Percentiles rank a stretch among this genome's conserved stretches.
Conservation (phyloP, 2,797 vertebrate genomes). For the Onychomys leucogaster region DNA sequence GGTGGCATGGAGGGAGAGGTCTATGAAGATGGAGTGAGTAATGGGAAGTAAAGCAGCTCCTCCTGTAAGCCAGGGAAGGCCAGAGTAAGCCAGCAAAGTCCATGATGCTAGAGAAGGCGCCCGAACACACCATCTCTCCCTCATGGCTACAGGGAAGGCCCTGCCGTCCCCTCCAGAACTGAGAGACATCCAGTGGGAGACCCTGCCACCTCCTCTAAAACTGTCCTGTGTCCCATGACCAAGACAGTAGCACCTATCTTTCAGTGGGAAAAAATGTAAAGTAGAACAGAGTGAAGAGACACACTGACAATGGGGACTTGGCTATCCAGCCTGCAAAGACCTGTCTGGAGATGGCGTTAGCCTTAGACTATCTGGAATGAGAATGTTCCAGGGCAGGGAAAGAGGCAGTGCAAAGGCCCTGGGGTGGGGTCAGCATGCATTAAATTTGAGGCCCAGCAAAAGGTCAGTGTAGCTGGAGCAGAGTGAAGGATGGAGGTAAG, state of each 20-base stretch:
- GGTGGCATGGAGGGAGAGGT: neutral
- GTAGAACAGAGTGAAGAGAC: neutral
- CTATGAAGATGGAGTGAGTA: neutral
- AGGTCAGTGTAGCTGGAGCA: neutral
- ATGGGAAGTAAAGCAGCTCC: accelerated
- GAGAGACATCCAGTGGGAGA: neutral
- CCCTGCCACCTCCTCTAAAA: neutral
- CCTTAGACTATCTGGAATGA: neutral
- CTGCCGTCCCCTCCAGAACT: neutral
- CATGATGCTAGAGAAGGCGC: neutral
- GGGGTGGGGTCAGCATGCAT: neutral
- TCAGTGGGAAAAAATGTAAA: neutral
- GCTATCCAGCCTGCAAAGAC: neutral
- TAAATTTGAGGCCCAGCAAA: neutral
- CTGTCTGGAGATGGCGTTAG: neutral
- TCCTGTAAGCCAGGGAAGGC: neutral
- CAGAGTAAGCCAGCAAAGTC: neutral
- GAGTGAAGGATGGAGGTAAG: neutral
- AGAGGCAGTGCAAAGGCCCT: neutral
- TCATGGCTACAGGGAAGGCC: too few species aligned
- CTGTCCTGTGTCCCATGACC: neutral
- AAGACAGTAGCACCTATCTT: neutral
- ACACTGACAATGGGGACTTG: neutral
- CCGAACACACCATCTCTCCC: neutral
- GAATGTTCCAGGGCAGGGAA: neutral